phyloP scores from a whole-genome alignment of 1,140 invertebrate genomes.

The Penaeus japonicus region DNA sequence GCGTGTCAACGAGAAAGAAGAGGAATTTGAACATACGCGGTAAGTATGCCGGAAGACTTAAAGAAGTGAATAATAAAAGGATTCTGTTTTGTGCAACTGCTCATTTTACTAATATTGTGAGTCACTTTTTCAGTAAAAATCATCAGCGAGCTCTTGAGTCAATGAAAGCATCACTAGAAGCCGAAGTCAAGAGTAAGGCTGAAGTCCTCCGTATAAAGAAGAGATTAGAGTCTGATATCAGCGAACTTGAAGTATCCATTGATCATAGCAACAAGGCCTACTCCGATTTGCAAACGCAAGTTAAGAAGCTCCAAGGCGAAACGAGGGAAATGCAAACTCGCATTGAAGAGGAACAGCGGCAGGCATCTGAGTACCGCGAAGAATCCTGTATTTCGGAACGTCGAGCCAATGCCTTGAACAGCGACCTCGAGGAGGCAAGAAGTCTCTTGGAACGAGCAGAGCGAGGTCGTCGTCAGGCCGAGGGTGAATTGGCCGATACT shows the following conservation, averaged over 20 bases:
- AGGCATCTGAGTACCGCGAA: too few relatives aligned
- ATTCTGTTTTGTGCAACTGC: too few relatives aligned
- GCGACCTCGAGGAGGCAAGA: constrained; percentile 76
- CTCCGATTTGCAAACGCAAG: constrained; percentile 71
- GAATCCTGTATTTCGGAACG: too few relatives aligned
- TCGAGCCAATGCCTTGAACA: constrained; percentile 45
- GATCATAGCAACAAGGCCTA: constrained; percentile 68
- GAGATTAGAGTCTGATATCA: constrained; percentile 72
- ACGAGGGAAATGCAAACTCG: constrained; percentile 72
- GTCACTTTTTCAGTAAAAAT: constrained; percentile 65
- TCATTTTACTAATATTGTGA: too few relatives aligned
- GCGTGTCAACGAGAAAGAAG: too few relatives aligned
- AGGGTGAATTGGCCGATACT: constrained; percentile 69
- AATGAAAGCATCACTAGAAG: constrained; percentile 70
- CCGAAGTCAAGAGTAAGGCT: constrained; percentile 48
- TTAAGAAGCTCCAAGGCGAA: constrained; percentile 70
- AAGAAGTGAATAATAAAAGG: too few relatives aligned
- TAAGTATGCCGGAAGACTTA: too few relatives aligned
- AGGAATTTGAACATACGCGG: too few relatives aligned
- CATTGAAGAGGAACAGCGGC: constrained; percentile 68
- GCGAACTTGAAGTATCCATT: constrained; percentile 70
- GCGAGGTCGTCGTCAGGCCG: constrained; percentile 62
- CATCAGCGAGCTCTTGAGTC: constrained; percentile 71
- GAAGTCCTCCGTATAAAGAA: constrained; percentile 66
- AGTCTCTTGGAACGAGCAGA: constrained; percentile 95